Evolutionary conservation across 2,113 vertebrate genomes (phyloP).

Genomic region (Myrmecobius fasciatus): DNA sequence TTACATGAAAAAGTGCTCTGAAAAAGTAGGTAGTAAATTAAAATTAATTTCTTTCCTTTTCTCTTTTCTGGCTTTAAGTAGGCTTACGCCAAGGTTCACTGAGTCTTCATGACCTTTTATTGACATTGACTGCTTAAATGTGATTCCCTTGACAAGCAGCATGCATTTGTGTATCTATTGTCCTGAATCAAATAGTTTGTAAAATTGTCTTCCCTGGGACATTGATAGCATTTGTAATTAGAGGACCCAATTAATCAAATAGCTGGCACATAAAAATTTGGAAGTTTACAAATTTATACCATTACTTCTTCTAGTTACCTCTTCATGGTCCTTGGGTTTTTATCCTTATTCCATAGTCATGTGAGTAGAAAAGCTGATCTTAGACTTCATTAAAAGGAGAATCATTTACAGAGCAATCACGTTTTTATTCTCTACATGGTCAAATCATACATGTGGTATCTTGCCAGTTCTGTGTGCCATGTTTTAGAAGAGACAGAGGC

Average conservation of each 20-base stretch:
- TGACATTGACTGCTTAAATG: neutral
- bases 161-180: neutral
- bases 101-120: neutral
- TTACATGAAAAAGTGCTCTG: neutral
- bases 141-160: neutral
- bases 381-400: neutral
- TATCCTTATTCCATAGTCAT: neutral
- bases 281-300: neutral
- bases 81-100: neutral
- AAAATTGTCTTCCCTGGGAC: neutral
- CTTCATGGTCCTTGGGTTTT: neutral
- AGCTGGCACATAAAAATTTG: neutral
- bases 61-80: neutral
- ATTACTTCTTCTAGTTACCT: neutral
- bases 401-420: neutral
- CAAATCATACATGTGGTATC: neutral
- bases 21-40: conserved; percentile 36
- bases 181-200: neutral
- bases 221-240: neutral
- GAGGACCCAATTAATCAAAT: neutral
- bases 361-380: neutral
- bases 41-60: neutral
- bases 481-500: neutral
- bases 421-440: neutral
- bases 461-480: neutral